These are phyloP conservation scores for Saccopteryx bilineata DNA, from an alignment of 2,113 vertebrate genomes.

Conservation along the genomic window DNA sequence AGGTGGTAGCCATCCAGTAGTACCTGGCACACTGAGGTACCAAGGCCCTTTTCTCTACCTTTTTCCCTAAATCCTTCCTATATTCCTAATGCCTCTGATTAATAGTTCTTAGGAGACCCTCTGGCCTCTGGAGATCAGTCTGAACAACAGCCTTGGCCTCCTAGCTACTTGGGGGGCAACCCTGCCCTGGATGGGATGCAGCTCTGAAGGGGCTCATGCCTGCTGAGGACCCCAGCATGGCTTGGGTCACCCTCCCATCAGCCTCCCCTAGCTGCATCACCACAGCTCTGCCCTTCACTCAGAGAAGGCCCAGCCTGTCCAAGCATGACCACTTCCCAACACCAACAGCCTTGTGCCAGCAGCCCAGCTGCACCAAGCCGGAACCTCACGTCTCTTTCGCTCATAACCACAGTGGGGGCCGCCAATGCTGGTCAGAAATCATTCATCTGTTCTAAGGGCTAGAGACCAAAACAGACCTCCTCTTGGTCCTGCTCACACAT, in stretches of 20 bases:
- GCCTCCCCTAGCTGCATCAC: neutral
- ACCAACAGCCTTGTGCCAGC: neutral
- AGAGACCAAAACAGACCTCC: slow-evolving; percentile 69
- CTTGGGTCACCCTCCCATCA: neutral
- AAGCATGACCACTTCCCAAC: neutral
- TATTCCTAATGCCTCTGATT: neutral
- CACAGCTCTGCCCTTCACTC: neutral
- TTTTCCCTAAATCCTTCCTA: neutral
- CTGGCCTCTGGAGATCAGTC: neutral
- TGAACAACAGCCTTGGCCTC: neutral
- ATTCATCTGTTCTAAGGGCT: slow-evolving; percentile 72
- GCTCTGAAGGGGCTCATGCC: neutral
- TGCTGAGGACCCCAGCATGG: neutral
- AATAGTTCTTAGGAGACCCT: neutral
- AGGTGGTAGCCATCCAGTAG: neutral
- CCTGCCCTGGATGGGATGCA: neutral
- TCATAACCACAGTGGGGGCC: slow-evolving; percentile 61
- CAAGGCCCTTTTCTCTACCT: neutral
- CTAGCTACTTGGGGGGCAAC: neutral
- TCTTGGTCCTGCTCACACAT: slow-evolving; percentile 64
- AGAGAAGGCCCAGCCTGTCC: neutral
- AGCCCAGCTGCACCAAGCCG: slow-evolving; percentile 1
- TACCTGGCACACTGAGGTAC: neutral
- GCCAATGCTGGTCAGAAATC: slow-evolving; percentile 76
- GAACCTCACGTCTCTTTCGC: slow-evolving; percentile 69